These are phyloP conservation scores for Onychostruthus taczanowskii DNA, from an alignment of 2,113 vertebrate genomes.

Conservation along the genomic window DNA sequence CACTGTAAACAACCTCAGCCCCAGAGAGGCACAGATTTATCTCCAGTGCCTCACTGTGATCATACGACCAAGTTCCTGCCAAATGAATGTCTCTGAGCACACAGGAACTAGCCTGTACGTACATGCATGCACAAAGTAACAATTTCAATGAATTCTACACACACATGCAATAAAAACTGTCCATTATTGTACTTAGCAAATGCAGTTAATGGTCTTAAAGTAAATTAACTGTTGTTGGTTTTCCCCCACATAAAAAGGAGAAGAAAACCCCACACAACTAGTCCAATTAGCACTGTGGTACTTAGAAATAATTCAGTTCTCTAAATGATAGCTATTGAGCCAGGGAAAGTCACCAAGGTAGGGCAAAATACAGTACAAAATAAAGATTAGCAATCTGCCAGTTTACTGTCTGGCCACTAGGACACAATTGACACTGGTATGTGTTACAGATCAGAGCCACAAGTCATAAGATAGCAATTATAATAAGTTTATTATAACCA, in stretches of 20 bases:
- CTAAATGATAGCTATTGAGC: background rate
- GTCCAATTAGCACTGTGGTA: background rate
- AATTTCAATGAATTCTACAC: background rate
- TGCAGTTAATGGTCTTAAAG: background rate
- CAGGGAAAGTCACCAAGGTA: background rate
- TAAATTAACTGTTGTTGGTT: background rate
- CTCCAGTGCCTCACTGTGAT: background rate
- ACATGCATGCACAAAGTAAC: background rate
- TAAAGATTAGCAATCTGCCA: background rate
- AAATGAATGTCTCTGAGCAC: background rate
- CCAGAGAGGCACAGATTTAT: background rate
- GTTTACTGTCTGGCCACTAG: background rate
- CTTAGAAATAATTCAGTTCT: background rate
- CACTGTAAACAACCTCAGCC: conserved; percentile 29
- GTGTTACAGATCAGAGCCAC: background rate
- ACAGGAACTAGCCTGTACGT: background rate
- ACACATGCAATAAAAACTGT: background rate
- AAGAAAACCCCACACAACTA: background rate
- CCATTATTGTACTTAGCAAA: background rate
- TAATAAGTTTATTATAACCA: background rate
- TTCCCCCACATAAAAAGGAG: background rate
- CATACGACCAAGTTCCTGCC: background rate
- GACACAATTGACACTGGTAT: background rate
- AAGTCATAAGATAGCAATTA: background rate
- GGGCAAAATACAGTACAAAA: background rate